Base-by-base conservation (phyloP, 2,888 invertebrate species). In the Cerastis rubricosa region DNA sequence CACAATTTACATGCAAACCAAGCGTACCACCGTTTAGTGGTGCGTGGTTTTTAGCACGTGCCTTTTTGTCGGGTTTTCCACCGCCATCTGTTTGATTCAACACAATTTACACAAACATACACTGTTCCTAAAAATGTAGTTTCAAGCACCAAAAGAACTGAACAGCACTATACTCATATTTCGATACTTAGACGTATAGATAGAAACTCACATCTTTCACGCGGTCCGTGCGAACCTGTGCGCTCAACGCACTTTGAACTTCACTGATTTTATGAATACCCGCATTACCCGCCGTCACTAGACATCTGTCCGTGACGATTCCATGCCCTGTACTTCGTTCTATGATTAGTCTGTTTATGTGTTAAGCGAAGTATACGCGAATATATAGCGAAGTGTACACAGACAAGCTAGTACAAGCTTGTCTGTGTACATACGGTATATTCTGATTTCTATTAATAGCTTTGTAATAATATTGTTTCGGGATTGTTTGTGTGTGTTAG, bases 311-410 rank as follows among this genome's bases (percentile, higher is more conserved):
- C 35, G 40, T n/a, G 22, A 22, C 22, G 9, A 11, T 22, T 25
- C 40, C 40, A 25, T 51, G 49, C n/a, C 12, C 71, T 47, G 9
- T 71, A 29, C 17, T 29, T 43, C 3, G 61, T 67, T 75, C 51
- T 35, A 40, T 59, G 73, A 51, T 65, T 59, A 54, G 35, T 49
- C 35, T 67, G 45, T 71, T 63, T 72, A 71, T 25, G 61, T 69
- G 61, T 64, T 12, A 57, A 71, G 54, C 54, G 67, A 57, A 45
- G 25, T n/a, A 3, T n/a, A n/a, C n/a, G n/a, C n/a, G n/a, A n/a
- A n/a, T n/a, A n/a, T n/a, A n/a, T n/a, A n/a, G n/a, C n/a, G n/a
- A n/a, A n/a, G n/a, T n/a, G n/a, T n/a, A n/a, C n/a, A n/a, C n/a
- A n/a, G n/a, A n/a, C n/a, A n/a, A n/a, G n/a, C n/a, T n/a, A n/a